Evolutionary conservation across 2,888 invertebrate genomes (phyloP), one percentile per base, ranked within the genome.

Genomic region (Cylindroiulus punctatus): DNA sequence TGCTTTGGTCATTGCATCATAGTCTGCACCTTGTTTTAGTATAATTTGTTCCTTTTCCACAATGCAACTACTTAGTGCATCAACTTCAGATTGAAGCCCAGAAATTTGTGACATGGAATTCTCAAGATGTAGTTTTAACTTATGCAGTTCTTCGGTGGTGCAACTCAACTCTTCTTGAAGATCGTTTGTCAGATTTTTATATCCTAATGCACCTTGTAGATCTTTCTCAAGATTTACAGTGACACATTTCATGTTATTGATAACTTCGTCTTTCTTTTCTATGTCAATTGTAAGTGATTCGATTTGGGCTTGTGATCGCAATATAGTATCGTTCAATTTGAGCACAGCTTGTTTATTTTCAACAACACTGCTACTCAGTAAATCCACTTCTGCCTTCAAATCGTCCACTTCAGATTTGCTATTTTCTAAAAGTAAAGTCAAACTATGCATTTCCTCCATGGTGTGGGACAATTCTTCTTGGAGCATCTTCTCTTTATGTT

Each of bases 241-340:
- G 17, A 30, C 30, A 76, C 14, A 76, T 32, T 76, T 30, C 76
- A 76, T 76, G 12, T 19, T 40, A 12, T 14, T 4, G 4, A 83
- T 83, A 26, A n/a, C 26, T 14, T 12, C 26, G 4, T 83, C 83
- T 44, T 83, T 83, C 36, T 22, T 40, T 83, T 44, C 22, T 22
- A 83, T 40, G 42, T 42, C 83, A 0, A 36, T 26, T 12, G 40
- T 40, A 22, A 83, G 83, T 10, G 83, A 83, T 83, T 83, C 83
- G 30, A 76, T 30, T 30, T 76, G 30, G 4, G 30, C 26, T 30
- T 30, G 76, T 17, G 76, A 76, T 76, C 14, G 12, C 30, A 76
- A 76, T 17, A 30, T 0, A 17, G 26, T 76, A 76, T 76, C 30
- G 30, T 17, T 30, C 32, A 76, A 76, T 76, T 76, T 30, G 14